Evolutionary conservation across 1,140 invertebrate genomes (phyloP).

Genomic region (Megalopta genalis): DNA sequence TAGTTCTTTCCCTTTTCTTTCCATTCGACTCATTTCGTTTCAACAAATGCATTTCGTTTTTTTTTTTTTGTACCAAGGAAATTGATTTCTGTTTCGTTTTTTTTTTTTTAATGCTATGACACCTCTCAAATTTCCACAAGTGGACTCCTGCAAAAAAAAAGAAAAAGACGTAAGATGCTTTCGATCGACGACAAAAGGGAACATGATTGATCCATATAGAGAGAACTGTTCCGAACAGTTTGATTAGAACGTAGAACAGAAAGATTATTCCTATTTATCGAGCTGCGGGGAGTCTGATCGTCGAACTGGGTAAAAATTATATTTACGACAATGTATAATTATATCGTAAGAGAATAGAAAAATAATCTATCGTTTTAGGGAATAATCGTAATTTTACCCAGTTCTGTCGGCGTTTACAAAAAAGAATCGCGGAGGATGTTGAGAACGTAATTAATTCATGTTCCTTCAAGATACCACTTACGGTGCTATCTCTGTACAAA

Average conservation of each 20-base stretch:
- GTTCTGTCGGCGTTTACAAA: background rate
- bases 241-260: background rate
- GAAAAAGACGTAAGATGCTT: conserved; percentile 30
- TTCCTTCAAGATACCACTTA: background rate
- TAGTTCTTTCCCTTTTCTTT: background rate
- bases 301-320: conserved; percentile 12
- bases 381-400: conserved; percentile 21
- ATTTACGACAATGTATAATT: background rate
- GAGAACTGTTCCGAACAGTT: background rate
- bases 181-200: background rate
- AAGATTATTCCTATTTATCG: background rate
- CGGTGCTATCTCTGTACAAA: background rate
- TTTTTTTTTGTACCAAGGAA: background rate
- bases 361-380: too few species aligned
- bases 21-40: background rate
- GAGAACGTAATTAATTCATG: background rate
- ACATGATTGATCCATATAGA: background rate
- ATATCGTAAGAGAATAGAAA: too few species aligned
- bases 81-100: conserved; percentile 8
- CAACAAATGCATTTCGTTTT: conserved; percentile 5
- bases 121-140: conserved; percentile 34
- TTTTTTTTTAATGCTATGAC: conserved; percentile 22
- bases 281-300: background rate
- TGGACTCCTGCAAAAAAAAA: conserved; percentile 41
- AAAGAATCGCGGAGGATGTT: too few species aligned